phyloP scores from a whole-genome alignment of 2,797 vertebrate species.

The Synanceia verrucosa region DNA sequence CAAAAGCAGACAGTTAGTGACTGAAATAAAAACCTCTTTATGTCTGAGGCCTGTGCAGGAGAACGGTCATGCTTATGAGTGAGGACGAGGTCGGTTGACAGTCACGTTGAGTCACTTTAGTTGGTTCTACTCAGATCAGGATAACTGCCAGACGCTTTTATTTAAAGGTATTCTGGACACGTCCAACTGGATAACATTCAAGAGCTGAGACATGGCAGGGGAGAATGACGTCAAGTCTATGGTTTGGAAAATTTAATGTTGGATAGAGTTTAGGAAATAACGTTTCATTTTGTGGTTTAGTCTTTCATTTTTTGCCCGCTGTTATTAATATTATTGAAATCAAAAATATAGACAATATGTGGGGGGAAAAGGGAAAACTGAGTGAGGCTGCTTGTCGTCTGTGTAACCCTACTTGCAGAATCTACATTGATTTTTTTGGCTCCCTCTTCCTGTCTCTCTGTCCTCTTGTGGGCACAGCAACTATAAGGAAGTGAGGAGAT shows the following conservation, averaged over 20 bases:
- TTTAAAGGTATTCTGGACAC: not conserved
- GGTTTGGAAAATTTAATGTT: not conserved
- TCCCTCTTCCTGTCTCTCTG: not conserved
- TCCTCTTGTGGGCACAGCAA: not conserved
- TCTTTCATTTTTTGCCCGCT: not conserved
- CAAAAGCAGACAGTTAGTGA: not conserved
- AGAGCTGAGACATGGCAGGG: not conserved
- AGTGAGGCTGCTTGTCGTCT: not conserved
- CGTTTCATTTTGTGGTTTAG: not conserved
- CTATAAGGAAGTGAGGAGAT: not conserved
- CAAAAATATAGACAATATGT: not conserved
- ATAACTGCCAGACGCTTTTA: not conserved
- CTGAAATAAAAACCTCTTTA: not conserved
- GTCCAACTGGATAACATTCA: not conserved
- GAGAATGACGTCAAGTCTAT: not conserved
- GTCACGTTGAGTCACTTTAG: conserved; percentile 2
- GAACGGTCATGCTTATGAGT: not conserved
- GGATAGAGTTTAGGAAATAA: not conserved
- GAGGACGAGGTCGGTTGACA: not conserved
- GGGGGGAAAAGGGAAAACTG: not conserved
- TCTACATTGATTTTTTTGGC: not conserved
- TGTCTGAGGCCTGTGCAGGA: not conserved
- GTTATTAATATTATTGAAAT: too few species aligned
- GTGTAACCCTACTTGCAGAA: not conserved
- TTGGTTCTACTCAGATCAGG: not conserved